Base-by-base conservation (phyloP, 2,888 invertebrate species). In the Caenorhabditis becei region DNA sequence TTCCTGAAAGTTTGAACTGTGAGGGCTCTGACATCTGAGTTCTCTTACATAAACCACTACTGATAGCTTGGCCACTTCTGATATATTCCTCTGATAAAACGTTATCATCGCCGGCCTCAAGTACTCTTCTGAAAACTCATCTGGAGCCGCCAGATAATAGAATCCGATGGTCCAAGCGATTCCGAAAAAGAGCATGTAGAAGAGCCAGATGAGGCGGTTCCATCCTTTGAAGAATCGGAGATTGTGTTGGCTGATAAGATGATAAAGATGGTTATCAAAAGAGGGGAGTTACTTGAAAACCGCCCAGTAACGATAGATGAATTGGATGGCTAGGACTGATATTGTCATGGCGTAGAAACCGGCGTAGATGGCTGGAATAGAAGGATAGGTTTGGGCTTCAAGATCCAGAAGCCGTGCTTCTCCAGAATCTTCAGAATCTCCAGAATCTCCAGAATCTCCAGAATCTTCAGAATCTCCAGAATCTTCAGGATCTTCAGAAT, bases 311-410 rank as follows among this genome's bases (percentile, higher is more conserved):
- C 54, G 37, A 18, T 66, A 54, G 35, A 66, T 2, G 10, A 66
- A 66, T 11, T 66, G 66, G 0, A 66, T 37, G 1, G 66, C 54
- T 18, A 66, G 3, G 11, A 56, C 3, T 0, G 54, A 54, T 5
- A 66, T 54, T 3, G 54, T 66, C 8, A 37, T 23, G 1, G 65
- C 51, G 16, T 53, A 65, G 16, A 65, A 28, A 4, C 65, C 66
- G 26, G 66, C n/a, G 28, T 62, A 62, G 8, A 62, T 16, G 11
- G 61, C 41, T 58, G 18, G 18, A 58, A 35, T 7, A 10, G 41
- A 35, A 10, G 35, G 10, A 35, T 35, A 35, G 35, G 35, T 35
- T 35, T 35, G 35, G 44, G n/a, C n/a, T n/a, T 44, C 44, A 7
- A 44, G 4, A 14, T n/a, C 4, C 10, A 44, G 16, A 3, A 16